Percentiles rank a stretch among this genome's conserved stretches.
Evolutionary conservation across 1,140 invertebrate genomes (phyloP).

Genomic region (Drosophila fuyamai): DNA sequence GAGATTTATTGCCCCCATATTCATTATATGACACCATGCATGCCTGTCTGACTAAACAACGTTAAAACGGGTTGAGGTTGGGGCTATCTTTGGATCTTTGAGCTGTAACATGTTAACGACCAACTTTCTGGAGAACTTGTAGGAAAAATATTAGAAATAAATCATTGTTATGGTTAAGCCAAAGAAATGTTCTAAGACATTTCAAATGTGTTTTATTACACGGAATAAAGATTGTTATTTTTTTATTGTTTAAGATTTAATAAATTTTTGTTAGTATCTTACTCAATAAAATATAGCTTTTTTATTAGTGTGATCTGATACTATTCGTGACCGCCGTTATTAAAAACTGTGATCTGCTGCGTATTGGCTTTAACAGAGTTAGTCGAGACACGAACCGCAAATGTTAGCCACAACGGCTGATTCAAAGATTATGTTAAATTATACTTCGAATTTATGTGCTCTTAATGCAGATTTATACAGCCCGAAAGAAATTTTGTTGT

Average conservation of each 20-base stretch:
- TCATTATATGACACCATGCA: constrained; percentile 2
- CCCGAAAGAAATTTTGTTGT: constrained; percentile 41
- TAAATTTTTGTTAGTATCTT: background rate
- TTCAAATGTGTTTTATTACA: background rate
- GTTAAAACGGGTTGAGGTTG: constrained; percentile 1
- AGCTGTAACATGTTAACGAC: constrained; percentile 4
- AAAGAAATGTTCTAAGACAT: background rate
- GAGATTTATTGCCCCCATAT: constrained; percentile 3
- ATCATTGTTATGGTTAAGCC: constrained; percentile 1
- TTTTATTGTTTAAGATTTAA: no score
- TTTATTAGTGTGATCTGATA: background rate
- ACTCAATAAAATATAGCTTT: background rate
- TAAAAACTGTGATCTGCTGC: background rate
- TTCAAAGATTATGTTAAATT: constrained; percentile 43
- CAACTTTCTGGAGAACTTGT: constrained; percentile 14
- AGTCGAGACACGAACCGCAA: constrained; percentile 48
- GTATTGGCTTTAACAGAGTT: constrained; percentile 17
- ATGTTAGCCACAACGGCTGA: background rate
- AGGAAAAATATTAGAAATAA: background rate
- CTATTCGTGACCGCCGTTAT: background rate
- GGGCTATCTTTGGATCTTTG: background rate
- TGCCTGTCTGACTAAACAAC: background rate
- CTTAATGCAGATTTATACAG: constrained; percentile 51
- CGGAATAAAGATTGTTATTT: background rate
- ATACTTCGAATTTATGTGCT: constrained; percentile 45